These are phyloP conservation scores for Platichthys stellatus DNA, from an alignment of 2,113 vertebrate genomes.

Conservation along the genomic window DNA sequence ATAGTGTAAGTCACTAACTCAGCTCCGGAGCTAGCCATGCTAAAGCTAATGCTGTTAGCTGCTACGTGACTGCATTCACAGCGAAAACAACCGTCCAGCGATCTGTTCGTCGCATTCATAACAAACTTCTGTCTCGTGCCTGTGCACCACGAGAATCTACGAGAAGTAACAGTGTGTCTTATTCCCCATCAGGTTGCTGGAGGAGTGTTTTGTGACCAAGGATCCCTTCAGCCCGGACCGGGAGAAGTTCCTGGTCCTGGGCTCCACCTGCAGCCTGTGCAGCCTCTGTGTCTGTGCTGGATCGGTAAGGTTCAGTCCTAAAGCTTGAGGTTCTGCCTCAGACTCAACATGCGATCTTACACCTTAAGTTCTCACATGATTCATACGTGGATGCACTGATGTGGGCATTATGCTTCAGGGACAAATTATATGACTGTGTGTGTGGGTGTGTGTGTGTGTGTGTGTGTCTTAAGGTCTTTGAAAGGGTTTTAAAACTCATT, in stretches of 20 bases:
- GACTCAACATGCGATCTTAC: background rate
- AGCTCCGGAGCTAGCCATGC: slow-evolving; percentile 22
- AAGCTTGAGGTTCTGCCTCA: background rate
- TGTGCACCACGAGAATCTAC: background rate
- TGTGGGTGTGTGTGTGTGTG: too few species aligned
- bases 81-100: background rate
- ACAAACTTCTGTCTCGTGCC: background rate
- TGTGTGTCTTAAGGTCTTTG: too few species aligned
- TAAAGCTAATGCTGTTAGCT: slow-evolving; percentile 37
- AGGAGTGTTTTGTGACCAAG: slow-evolving; percentile 88
- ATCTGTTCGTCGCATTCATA: background rate
- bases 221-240: slow-evolving; percentile 88
- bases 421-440: background rate
- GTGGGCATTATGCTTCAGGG: background rate
- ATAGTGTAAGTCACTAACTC: slow-evolving; percentile 83
- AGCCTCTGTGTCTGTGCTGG: slow-evolving; percentile 83
- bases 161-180: fast-evolving
- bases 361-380: background rate
- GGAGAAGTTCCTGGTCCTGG: slow-evolving; percentile 87
- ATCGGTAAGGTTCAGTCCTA: slow-evolving; percentile 72
- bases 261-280: slow-evolving; percentile 86
- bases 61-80: background rate
- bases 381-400: background rate
- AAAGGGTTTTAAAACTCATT: too few species aligned
- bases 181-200: slow-evolving; percentile 81